phyloP scores from a whole-genome alignment of 1,140 invertebrate genomes.

The Polypedilum pembai region DNA sequence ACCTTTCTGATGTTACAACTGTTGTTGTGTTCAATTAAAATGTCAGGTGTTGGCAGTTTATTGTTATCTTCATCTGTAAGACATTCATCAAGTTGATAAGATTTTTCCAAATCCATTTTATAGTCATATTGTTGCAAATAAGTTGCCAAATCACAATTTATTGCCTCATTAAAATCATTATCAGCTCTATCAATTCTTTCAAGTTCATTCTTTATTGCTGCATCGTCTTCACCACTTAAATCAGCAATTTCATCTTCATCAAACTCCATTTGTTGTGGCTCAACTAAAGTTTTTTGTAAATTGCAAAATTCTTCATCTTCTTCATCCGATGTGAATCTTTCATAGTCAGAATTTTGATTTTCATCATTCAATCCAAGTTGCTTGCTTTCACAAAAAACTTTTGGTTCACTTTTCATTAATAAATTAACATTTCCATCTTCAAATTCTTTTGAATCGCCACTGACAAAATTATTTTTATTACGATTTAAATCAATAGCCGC shows the following conservation, averaged over 20 bases:
- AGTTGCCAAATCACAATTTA: conserved; percentile 29
- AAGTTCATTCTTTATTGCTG: background rate
- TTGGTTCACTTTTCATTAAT: background rate
- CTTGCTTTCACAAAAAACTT: background rate
- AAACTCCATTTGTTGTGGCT: conserved; percentile 40
- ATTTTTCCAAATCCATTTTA: conserved; percentile 26
- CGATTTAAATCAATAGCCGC: conserved; percentile 30
- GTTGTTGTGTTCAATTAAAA: conserved; percentile 33
- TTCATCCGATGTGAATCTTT: conserved; percentile 2
- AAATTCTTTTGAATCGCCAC: background rate
- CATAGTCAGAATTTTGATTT: conserved; percentile 34
- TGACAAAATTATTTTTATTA: conserved; percentile 34
- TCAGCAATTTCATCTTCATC: conserved; percentile 29
- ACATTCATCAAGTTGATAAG: conserved; percentile 9
- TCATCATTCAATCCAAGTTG: background rate
- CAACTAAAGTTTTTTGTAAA: conserved; percentile 50
- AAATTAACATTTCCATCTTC: conserved; percentile 17
- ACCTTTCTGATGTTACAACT: conserved; percentile 25
- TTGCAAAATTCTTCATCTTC: conserved; percentile 38
- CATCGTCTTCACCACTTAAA: conserved; percentile 31
- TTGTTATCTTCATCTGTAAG: conserved; percentile 15
- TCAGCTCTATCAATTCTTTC: conserved; percentile 22
- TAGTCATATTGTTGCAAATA: conserved; percentile 29
- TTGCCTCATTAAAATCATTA: conserved; percentile 19
- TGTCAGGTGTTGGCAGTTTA: conserved; percentile 33